Percentiles rank a stretch among this genome's conserved stretches.
Conservation (phyloP, 2,113 vertebrate species). For the Pitta sordida region DNA sequence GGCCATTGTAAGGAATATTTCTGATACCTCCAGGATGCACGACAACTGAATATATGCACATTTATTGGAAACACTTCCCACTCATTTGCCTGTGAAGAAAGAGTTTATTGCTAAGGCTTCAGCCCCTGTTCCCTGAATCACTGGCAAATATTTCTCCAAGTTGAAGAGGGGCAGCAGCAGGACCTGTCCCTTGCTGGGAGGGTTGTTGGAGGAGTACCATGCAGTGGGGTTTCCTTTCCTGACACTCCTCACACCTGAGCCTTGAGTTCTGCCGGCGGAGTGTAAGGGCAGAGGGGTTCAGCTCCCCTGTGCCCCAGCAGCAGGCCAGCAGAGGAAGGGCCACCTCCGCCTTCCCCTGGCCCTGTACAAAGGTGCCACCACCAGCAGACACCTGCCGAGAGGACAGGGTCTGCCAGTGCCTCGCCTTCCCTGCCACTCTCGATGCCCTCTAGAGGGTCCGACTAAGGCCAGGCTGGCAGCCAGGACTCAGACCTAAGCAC, state of each 20-base stretch:
- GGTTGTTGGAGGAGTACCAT: background rate
- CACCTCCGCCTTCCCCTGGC: background rate
- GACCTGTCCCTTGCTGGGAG: background rate
- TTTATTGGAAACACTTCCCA: background rate
- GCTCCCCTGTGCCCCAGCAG: background rate
- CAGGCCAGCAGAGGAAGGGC: background rate
- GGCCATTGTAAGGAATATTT: background rate
- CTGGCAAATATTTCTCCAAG: too few relatives aligned
- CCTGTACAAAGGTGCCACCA: too few relatives aligned
- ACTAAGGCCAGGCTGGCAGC: background rate
- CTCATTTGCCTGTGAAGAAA: background rate
- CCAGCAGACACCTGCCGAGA: background rate
- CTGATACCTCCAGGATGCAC: background rate
- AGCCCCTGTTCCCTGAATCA: background rate
- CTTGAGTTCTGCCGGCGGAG: accelerated
- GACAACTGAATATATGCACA: background rate
- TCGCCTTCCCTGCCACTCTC: accelerated
- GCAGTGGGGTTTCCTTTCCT: background rate
- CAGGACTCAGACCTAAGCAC: background rate
- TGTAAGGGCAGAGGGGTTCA: background rate
- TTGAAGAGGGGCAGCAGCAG: background rate
- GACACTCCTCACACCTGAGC: background rate
- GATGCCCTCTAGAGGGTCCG: background rate
- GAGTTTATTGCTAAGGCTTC: background rate
- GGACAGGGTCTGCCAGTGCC: too few relatives aligned